A percentile compares a stretch with the other conserved stretches of the same genome.
Evolutionary conservation across 2,888 invertebrate genomes (phyloP).

Genomic region (Capitulum mitella): DNA sequence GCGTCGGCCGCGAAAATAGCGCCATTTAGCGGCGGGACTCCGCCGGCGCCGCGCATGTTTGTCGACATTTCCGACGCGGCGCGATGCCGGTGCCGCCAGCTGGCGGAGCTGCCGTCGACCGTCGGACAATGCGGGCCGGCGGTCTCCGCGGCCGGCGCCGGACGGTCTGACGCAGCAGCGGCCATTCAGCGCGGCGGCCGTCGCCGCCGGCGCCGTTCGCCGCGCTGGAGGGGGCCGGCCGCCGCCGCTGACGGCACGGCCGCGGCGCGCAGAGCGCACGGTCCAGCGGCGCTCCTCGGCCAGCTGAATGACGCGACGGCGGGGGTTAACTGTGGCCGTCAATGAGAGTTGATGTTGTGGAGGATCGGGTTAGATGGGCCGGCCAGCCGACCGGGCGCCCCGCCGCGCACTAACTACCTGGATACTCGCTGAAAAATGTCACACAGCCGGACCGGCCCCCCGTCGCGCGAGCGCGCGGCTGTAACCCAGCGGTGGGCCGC

Average conservation of each 20-base stretch:
- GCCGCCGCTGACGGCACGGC: neutral
- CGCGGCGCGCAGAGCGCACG: neutral
- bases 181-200: neutral
- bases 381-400: neutral
- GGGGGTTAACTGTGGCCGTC: constrained; percentile 7
- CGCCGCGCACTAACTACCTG: neutral
- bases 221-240: neutral
- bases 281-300: neutral
- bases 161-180: neutral
- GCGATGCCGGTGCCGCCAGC: neutral
- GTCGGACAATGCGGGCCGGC: neutral
- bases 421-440: neutral
- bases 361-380: neutral
- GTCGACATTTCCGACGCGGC: neutral
- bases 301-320: neutral
- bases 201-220: neutral
- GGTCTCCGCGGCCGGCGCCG: neutral
- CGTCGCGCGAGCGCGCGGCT: neutral
- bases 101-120: neutral
- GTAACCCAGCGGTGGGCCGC: neutral
- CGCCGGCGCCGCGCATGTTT: neutral
- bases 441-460: neutral
- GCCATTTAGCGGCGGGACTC: neutral
- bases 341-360: constrained; percentile 12
- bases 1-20: neutral